Evolutionary conservation across 2,888 invertebrate genomes (phyloP).

Genomic region (Hyposoter dolosus): DNA sequence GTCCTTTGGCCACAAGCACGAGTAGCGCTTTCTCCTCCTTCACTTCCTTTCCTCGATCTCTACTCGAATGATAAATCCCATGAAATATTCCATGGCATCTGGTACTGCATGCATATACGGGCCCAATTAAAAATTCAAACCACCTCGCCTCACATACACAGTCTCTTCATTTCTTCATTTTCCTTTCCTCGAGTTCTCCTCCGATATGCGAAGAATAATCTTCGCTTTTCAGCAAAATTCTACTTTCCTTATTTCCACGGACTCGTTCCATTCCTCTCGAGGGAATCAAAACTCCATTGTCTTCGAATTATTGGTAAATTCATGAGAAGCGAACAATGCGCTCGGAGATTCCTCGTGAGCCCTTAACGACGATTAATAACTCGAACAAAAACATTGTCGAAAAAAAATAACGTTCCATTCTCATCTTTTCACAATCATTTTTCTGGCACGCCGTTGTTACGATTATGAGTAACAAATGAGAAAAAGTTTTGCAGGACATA

Average conservation of each 20-base stretch:
- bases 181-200: not conserved
- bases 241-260: not conserved
- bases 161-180: not conserved
- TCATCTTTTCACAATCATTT: not conserved
- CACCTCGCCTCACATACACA: not conserved
- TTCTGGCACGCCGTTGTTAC: not conserved
- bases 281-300: conserved; percentile 2
- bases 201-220: not conserved
- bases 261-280: not conserved
- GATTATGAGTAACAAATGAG: not conserved
- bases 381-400: not conserved
- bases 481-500: not conserved
- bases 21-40: not conserved
- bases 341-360: not conserved
- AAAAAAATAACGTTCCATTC: not conserved
- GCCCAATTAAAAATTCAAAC: conserved; percentile 32
- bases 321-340: conserved; percentile 1
- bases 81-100: conserved; percentile 17
- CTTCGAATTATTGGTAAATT: conserved; percentile 4
- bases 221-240: not conserved
- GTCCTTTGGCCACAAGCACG: conserved; percentile 14
- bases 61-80: conserved; percentile 24
- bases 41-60: conserved; percentile 5
- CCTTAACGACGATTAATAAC: not conserved
- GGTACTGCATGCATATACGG: not conserved